phyloP scores from a whole-genome alignment of 2,113 vertebrate genomes.

The Coregonus clupeaformis region DNA sequence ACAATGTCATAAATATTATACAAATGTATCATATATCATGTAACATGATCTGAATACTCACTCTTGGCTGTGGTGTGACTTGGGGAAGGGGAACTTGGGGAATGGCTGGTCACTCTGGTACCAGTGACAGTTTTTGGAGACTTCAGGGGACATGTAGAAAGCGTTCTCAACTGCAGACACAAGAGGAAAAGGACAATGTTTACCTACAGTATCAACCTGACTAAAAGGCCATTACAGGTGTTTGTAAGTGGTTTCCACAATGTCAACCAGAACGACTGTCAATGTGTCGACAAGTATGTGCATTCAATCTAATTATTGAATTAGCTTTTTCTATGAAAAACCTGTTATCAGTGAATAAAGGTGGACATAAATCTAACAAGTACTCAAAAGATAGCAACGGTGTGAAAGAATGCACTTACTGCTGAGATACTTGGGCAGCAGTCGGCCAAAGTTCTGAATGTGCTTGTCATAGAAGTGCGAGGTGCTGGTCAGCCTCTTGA shows the following conservation, averaged over 20 bases:
- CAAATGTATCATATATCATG: background rate
- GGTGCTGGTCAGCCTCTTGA: conserved; percentile 79
- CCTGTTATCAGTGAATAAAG: too few species aligned
- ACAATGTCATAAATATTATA: background rate
- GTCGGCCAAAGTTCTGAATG: conserved; percentile 82
- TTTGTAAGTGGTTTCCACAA: background rate
- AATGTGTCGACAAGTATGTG: too few species aligned
- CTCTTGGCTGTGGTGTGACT: conserved; percentile 65
- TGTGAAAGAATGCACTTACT: conserved; percentile 76
- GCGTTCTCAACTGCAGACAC: conserved; percentile 82
- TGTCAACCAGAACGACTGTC: background rate
- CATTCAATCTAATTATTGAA: too few species aligned
- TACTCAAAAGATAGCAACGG: too few species aligned
- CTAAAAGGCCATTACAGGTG: background rate
- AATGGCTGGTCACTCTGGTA: conserved; percentile 82
- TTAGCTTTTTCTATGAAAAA: too few species aligned
- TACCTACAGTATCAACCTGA: background rate
- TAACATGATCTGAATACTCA: conserved; percentile 60
- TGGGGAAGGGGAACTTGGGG: conserved; percentile 57
- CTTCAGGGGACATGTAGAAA: conserved; percentile 84
- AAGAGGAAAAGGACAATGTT: background rate
- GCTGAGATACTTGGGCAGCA: conserved; percentile 88
- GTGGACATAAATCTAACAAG: too few species aligned
- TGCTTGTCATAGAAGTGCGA: conserved; percentile 84
- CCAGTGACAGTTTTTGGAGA: conserved; percentile 84